These are phyloP conservation scores for Phyllopteryx taeniolatus DNA, from an alignment of 2,113 vertebrate species.

Conservation along the genomic window DNA sequence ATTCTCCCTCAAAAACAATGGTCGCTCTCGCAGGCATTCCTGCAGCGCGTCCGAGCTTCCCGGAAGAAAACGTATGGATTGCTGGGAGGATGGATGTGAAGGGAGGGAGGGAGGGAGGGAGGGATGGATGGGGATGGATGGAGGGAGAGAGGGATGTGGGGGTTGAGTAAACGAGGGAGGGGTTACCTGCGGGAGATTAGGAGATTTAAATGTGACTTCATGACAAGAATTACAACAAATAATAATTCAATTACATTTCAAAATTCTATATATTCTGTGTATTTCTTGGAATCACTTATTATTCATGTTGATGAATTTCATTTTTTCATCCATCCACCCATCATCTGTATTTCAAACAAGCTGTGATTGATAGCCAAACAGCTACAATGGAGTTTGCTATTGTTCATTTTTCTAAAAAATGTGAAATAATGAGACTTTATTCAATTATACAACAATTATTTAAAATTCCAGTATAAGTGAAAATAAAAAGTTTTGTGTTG, in stretches of 20 bases:
- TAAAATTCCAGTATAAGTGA: too few relatives aligned
- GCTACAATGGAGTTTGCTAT: too few relatives aligned
- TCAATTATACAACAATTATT: too few relatives aligned
- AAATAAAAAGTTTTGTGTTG: too few relatives aligned
- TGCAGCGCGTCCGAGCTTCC: constrained; percentile 72
- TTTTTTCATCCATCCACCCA: too few relatives aligned
- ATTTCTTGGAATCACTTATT: too few relatives aligned
- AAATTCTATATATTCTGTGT: too few relatives aligned
- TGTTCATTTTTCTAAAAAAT: too few relatives aligned
- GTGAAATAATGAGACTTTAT: too few relatives aligned
- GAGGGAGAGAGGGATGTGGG: constrained; percentile 21
- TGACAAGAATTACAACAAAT: background rate
- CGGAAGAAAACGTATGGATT: constrained; percentile 50
- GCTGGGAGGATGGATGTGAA: constrained; percentile 36
- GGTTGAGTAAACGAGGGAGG: constrained; percentile 36
- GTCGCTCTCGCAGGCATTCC: constrained; percentile 75
- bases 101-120: constrained; percentile 15
- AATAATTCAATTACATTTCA: background rate
- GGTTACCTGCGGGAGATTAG: constrained; percentile 32
- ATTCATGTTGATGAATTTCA: too few relatives aligned
- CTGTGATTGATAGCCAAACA: too few relatives aligned
- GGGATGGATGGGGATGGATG: background rate
- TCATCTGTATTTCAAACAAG: too few relatives aligned
- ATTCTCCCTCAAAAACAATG: constrained; percentile 46
- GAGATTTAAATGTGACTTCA: background rate